Evolutionary conservation across 1,140 invertebrate species (phyloP).

Genomic region (Lordiphosa collinella): DNA sequence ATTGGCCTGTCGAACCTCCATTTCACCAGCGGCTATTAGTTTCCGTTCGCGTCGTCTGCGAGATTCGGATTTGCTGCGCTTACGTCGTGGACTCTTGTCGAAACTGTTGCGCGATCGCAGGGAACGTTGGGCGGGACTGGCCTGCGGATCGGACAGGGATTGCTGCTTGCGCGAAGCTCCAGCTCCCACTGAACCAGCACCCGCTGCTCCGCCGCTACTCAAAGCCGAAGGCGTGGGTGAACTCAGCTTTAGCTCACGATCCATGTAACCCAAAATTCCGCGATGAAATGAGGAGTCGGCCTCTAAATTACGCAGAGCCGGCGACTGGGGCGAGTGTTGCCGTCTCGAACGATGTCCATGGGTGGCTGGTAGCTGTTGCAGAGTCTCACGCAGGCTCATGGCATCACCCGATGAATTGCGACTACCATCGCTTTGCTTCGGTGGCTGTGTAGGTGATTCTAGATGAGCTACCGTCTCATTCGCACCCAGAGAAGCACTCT

Average conservation of each 20-base stretch:
- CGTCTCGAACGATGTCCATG: constrained; percentile 58
- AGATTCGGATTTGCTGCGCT: constrained; percentile 79
- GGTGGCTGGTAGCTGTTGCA: constrained; percentile 70
- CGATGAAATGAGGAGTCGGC: constrained; percentile 70
- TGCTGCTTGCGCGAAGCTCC: constrained; percentile 64
- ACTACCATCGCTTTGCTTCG: constrained; percentile 67
- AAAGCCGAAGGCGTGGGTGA: constrained; percentile 66
- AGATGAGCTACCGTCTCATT: constrained; percentile 14
- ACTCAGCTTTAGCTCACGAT: constrained; percentile 72
- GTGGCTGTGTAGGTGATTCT: constrained; percentile 43
- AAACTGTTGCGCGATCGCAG: constrained; percentile 70
- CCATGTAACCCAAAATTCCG: constrained; percentile 75
- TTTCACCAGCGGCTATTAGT: constrained; percentile 75
- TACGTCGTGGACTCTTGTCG: constrained; percentile 79
- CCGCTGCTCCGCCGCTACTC: constrained; percentile 27
- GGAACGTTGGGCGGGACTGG: constrained; percentile 78
- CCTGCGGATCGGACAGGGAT: constrained; percentile 77
- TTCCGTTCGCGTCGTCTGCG: constrained; percentile 70
- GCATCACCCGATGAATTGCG: constrained; percentile 75
- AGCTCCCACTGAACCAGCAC: constrained; percentile 18
- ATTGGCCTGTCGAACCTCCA: constrained; percentile 79
- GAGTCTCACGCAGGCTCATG: constrained; percentile 67
- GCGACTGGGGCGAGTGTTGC: constrained; percentile 61
- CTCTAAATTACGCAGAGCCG: constrained; percentile 37
- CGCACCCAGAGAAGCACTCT: constrained; percentile 37